A percentile compares a stretch with the other conserved stretches of the same genome.
Conservation (phyloP, 2,113 vertebrate species). For the Hippocampus guttulatus region DNA sequence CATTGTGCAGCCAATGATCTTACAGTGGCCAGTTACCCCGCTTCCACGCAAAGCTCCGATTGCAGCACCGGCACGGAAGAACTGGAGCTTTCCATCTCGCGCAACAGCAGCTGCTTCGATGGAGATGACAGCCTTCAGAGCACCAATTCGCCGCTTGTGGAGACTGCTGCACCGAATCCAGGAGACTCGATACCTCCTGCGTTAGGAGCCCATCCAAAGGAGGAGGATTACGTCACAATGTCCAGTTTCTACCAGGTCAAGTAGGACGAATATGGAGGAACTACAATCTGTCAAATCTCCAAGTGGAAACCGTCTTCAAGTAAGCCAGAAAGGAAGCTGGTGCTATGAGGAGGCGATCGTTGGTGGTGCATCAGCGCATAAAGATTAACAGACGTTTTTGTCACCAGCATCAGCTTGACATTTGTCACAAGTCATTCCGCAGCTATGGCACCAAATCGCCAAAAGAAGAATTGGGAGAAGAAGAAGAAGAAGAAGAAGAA, state of each 20-base stretch:
- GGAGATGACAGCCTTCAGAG: background rate
- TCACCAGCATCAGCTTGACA: background rate
- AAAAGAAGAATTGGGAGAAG: too few relatives aligned
- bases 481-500: too few relatives aligned
- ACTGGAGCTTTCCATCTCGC: slow-evolving; percentile 2
- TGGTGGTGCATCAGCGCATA: too few relatives aligned
- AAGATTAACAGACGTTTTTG: background rate
- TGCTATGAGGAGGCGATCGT: background rate
- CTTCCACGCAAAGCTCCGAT: background rate
- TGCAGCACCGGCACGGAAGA: background rate
- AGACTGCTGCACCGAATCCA: background rate
- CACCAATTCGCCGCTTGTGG: background rate
- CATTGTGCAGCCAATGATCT: background rate
- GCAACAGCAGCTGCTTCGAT: background rate
- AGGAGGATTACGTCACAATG: slow-evolving; percentile 9
- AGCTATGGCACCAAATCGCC: background rate
- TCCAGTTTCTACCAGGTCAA: slow-evolving; percentile 4
- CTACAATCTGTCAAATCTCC: background rate
- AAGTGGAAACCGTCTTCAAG: background rate
- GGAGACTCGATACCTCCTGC: background rate
- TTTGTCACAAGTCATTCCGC: background rate
- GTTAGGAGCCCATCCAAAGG: background rate
- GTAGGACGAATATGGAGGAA: background rate
- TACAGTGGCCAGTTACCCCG: background rate
- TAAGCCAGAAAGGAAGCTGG: background rate